Conservation (phyloP, 1,140 invertebrate species). For the Drosophila tsacasi region DNA sequence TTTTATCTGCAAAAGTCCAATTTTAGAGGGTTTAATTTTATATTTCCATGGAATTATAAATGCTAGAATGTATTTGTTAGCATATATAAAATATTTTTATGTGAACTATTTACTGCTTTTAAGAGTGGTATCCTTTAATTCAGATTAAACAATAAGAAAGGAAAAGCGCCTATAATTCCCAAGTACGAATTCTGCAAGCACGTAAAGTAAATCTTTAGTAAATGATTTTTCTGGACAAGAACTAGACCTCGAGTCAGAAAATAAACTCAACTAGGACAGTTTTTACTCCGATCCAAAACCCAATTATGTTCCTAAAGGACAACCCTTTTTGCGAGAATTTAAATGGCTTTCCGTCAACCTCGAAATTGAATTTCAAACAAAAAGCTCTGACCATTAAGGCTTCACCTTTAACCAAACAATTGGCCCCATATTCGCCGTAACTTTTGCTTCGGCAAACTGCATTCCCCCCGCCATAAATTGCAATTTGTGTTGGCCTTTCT, state of each 20-base stretch:
- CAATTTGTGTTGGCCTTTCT: constrained; percentile 11
- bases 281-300: background rate
- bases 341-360: background rate
- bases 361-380: background rate
- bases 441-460: constrained; percentile 6
- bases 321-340: background rate
- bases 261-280: no score
- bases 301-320: background rate
- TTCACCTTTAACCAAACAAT: constrained; percentile 13
- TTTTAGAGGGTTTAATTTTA: background rate
- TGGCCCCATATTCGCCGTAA: background rate
- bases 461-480: constrained; percentile 16
- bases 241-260: no score
- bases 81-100: no score
- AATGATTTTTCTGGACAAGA: no score
- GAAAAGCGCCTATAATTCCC: no score
- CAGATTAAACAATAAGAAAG: no score
- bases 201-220: no score
- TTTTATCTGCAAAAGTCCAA: constrained; percentile 71
- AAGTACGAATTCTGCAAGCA: no score
- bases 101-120: no score
- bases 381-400: background rate
- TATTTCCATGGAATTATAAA: background rate
- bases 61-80: background rate
- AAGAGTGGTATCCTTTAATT: no score